Percentiles rank a stretch among this genome's conserved stretches.
Evolutionary conservation across 2,888 invertebrate species (phyloP).

Genomic region (Acrobasis suavella): DNA sequence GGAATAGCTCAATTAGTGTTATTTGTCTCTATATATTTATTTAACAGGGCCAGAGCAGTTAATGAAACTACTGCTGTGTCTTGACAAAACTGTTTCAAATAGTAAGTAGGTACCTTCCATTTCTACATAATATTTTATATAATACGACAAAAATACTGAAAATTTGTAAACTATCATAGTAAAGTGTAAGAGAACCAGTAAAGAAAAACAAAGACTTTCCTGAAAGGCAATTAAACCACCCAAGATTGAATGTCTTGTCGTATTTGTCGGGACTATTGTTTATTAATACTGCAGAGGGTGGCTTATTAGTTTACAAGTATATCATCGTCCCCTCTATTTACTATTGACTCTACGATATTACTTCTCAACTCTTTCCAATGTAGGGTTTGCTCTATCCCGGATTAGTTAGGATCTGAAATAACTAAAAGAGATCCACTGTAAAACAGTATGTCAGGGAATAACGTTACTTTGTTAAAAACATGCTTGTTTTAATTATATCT

Average conservation of each 20-base stretch:
- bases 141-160: too few relatives aligned
- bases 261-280: constrained; percentile 64
- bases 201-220: not conserved
- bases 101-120: too few relatives aligned
- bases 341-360: constrained; percentile 74
- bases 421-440: not conserved
- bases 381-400: not conserved
- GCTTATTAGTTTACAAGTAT: constrained; percentile 82
- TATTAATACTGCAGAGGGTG: constrained; percentile 61
- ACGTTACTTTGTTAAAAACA: too few relatives aligned
- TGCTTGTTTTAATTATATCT: too few relatives aligned
- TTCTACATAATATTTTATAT: too few relatives aligned
- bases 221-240: constrained; percentile 57
- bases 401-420: not conserved
- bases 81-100: too few relatives aligned
- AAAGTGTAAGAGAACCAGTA: not conserved
- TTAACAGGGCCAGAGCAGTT: too few relatives aligned
- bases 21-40: too few relatives aligned
- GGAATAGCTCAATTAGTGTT: too few relatives aligned
- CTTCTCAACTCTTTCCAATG: constrained; percentile 81
- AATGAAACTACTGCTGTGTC: too few relatives aligned
- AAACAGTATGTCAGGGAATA: too few relatives aligned
- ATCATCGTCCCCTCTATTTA: constrained; percentile 78
- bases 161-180: too few relatives aligned
- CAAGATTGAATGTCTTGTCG: constrained; percentile 33